Evolutionary conservation across 2,113 vertebrate genomes (phyloP).

Genomic region (Urocynchramus pylzowi): DNA sequence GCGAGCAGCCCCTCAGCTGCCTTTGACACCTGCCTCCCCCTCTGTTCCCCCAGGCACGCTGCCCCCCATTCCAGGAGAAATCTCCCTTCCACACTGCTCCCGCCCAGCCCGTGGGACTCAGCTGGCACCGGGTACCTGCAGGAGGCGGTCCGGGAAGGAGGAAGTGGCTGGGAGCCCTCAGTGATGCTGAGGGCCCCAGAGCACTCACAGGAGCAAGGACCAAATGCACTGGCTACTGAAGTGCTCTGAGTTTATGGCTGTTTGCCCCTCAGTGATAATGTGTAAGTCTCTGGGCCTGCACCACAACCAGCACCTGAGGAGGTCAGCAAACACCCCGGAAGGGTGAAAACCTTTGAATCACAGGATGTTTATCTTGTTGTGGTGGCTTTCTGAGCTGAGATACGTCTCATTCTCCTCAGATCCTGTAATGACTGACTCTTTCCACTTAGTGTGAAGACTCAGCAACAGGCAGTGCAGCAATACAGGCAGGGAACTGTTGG

Average conservation of each 20-base stretch:
- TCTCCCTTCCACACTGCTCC: background rate
- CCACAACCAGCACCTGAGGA: fast-evolving
- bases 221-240: fast-evolving
- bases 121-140: background rate
- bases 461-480: background rate
- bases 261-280: fast-evolving
- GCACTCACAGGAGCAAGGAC: too few species aligned
- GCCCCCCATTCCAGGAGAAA: background rate
- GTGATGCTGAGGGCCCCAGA: fast-evolving
- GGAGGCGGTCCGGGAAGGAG: background rate
- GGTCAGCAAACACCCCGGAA: fast-evolving
- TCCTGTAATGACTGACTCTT: background rate
- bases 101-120: background rate
- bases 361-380: background rate
- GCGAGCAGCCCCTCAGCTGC: background rate
- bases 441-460: too few species aligned
- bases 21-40: too few species aligned
- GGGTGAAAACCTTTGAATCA: background rate
- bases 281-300: fast-evolving
- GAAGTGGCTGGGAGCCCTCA: background rate
- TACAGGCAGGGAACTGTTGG: background rate
- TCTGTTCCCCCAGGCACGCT: fast-evolving
- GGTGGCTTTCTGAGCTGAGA: background rate
- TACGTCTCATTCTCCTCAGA: background rate
- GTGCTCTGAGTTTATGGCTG: background rate